Evolutionary conservation across 2,113 vertebrate species (phyloP).

Genomic region (Triplophysa tibetana): DNA sequence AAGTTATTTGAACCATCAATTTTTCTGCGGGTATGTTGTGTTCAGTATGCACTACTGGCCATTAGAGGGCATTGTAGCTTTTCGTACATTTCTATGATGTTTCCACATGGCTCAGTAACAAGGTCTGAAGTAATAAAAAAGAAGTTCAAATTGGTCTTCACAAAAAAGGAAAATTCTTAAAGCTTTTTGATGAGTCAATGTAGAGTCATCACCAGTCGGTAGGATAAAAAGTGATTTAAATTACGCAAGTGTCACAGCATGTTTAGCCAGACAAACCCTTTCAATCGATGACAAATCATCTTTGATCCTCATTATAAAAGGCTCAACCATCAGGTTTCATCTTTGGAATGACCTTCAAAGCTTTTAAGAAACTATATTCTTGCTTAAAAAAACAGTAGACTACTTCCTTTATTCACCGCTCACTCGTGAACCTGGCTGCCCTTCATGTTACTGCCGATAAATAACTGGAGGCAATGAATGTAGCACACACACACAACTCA

Average conservation of each 20-base stretch:
- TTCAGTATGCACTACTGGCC: neutral
- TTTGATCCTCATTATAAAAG: neutral
- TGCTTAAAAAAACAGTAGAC: neutral
- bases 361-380: neutral
- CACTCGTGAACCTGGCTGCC: neutral
- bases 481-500: too few species aligned
- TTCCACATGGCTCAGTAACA: neutral
- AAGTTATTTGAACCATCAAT: too few species aligned
- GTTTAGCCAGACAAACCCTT: neutral
- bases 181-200: neutral
- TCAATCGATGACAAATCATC: neutral
- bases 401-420: neutral
- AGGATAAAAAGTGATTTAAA: neutral
- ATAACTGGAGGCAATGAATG: too few species aligned
- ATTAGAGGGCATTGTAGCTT: slow-evolving; percentile 19
- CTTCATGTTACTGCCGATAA: too few species aligned
- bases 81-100: neutral
- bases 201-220: neutral
- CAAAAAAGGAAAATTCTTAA: neutral
- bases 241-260: slow-evolving; percentile 1
- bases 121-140: neutral
- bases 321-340: neutral
- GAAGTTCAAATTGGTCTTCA: neutral
- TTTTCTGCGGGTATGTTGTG: neutral
- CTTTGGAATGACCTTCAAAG: neutral